Conservation (phyloP, 2,888 invertebrate species). For the Drosophila emarginata region DNA sequence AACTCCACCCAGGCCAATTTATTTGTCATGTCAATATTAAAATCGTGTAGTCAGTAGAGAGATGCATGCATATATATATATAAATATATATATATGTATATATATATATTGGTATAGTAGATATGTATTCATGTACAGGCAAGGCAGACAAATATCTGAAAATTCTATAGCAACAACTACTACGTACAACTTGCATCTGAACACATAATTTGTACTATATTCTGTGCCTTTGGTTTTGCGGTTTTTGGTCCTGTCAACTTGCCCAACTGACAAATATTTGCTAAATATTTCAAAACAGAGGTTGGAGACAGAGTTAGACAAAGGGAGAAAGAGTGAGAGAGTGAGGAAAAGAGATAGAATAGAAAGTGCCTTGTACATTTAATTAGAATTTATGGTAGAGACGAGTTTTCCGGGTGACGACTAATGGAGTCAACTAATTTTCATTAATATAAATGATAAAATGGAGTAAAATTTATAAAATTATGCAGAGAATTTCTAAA, state of each 20-base stretch:
- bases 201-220: slow-evolving; percentile 44
- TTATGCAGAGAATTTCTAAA: neutral
- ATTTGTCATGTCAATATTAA: slow-evolving; percentile 78
- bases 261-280: slow-evolving; percentile 70
- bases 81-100: slow-evolving; percentile 1
- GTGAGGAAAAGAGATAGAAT: slow-evolving; percentile 4
- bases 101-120: neutral
- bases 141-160: slow-evolving; percentile 31
- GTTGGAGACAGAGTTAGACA: slow-evolving; percentile 9
- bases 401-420: slow-evolving; percentile 3
- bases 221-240: slow-evolving; percentile 52
- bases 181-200: slow-evolving; percentile 32
- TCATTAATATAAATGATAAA: slow-evolving; percentile 61
- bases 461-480: neutral
- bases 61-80: slow-evolving; percentile 38
- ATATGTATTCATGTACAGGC: neutral
- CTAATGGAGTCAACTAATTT: slow-evolving; percentile 70
- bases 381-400: slow-evolving; percentile 65
- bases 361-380: slow-evolving; percentile 55
- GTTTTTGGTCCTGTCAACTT: slow-evolving; percentile 72
- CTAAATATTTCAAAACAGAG: slow-evolving; percentile 50
- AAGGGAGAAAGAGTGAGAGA: slow-evolving; percentile 18
- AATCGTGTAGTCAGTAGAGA: slow-evolving; percentile 45
- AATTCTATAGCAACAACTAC: slow-evolving; percentile 1
- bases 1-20: slow-evolving; percentile 63